Base-by-base conservation (phyloP, 2,888 invertebrate genomes). In the Pseudanteris insignis region DNA sequence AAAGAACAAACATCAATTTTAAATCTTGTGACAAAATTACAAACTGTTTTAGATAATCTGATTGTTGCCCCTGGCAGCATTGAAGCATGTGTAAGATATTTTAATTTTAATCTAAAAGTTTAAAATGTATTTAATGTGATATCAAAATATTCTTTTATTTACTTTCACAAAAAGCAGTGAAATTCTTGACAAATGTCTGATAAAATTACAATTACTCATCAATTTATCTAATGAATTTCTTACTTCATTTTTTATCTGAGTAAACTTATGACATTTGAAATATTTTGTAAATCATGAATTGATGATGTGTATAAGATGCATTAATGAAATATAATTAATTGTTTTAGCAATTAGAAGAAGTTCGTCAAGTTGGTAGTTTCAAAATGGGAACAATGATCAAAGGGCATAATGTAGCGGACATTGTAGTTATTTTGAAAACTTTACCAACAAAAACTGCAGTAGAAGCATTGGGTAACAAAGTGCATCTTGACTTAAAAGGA, bases 321-420 rank as follows among this genome's bases (percentile, higher is more conserved):
- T n/a, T n/a, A n/a, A n/a, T n/a, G n/a, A n/a, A n/a, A n/a, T n/a
- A n/a, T n/a, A n/a, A n/a, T n/a, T 41, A 15, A n/a, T n/a, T n/a
- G n/a, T n/a, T n/a, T n/a, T 8, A 92, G 91, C 91, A 92, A 87
- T 83, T 94, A 37, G 94, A 94, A 75, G 97, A 97, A 81, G 95
- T 96, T 0, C 86, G 96, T 1, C 96, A 96, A 81, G 97, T 99
- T 4, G 98, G 98, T 0, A 95, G 97, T 0, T 97, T 94, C 81
- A 98, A 98, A 81, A 97, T 98, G 75, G 96, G 97, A 1, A 98
- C 98, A 0, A 96, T 98, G 91, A 88, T 97, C 77, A 89, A 92
- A 0, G 95, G 96, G 1, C 92, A 93, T 80, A 96, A 95, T 78
- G 89, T 95, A 0, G 98, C 97, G 0, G 97, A 98, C 73, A 90